Evolutionary conservation across 1,140 invertebrate species (phyloP), one percentile per base, ranked within the genome.

Genomic region (Drosophila subobscura): DNA sequence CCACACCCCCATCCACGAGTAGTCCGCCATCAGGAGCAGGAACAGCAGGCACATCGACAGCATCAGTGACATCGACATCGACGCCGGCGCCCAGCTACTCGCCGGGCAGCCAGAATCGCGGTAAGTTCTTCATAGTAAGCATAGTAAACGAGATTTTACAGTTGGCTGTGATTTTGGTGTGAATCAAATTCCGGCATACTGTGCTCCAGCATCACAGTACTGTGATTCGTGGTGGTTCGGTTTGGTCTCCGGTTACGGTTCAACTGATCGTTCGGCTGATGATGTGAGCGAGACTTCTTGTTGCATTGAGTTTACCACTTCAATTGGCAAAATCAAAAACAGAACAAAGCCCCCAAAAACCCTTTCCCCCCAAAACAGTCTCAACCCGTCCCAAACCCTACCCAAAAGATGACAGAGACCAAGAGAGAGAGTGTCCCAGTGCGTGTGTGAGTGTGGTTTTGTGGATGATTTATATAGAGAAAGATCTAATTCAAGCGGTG

Each of bases 51-150:
- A 1, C 47, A 51, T 37, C 56, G 78, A 64, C 50, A 10, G 25
- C 50, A 33, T 14, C 72, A 37, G 14, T 77, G 70, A 16, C 52
- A 71, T 61, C 63, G 52, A 49, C 58, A 72, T 79, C 45, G 56
- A 72, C 77, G 68, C 60, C 90, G 60, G 79, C 89, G 92, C 93
- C 90, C 79, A 93, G 93, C 63, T 94, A 96, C 89, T 96, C 96
- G 65, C 95, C 96, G 61, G 93, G 95, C 77, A 95, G 95, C 90
- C 93, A 95, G 80, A 93, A 93, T 91, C 94, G 95, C 94, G 96
- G 96, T 96, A 93, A 94, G 94, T 91, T 73, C 68, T 65, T 70
- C 58, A 37, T 49, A 53, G 40, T 46, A 72, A 58, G 50, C 5
- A 49, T 29, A 61, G 41, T 33, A 75, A 74, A 29, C 25, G 22